Evolutionary conservation across 2,797 vertebrate species (phyloP).

Genomic region (Sarcophilus harrisii): DNA sequence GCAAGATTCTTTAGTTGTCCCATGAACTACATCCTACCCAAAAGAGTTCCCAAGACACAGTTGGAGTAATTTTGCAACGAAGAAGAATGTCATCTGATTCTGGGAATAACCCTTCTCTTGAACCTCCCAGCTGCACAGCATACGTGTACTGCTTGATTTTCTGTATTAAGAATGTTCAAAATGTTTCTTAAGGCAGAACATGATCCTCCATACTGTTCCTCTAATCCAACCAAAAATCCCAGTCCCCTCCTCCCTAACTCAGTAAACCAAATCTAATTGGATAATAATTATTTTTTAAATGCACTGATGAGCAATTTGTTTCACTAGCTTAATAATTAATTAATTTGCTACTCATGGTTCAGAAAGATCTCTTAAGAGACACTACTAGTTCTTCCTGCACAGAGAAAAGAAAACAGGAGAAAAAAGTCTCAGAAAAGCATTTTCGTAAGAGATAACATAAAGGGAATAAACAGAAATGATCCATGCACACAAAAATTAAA

Average conservation of each 20-base stretch:
- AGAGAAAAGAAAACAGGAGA: slow-evolving; percentile 58
- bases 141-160: slow-evolving; percentile 51
- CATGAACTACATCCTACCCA: slow-evolving; percentile 36
- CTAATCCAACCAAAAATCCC: slow-evolving; percentile 74
- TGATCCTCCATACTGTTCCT: slow-evolving; percentile 63
- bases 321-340: slow-evolving; percentile 79
- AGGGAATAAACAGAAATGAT: slow-evolving; percentile 35
- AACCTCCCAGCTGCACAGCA: slow-evolving; percentile 59
- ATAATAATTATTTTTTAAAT: slow-evolving; percentile 78
- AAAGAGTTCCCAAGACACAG: slow-evolving; percentile 20
- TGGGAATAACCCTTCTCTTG: slow-evolving; percentile 22
- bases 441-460: slow-evolving; percentile 52
- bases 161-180: slow-evolving; percentile 72
- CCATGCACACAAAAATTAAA: background rate
- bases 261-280: slow-evolving; percentile 80
- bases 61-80: slow-evolving; percentile 47
- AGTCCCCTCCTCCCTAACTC: slow-evolving; percentile 74
- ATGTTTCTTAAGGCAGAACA: slow-evolving; percentile 70
- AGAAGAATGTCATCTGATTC: slow-evolving; percentile 54
- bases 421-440: slow-evolving; percentile 45
- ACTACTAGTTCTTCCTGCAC: slow-evolving; percentile 63
- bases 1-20: slow-evolving; percentile 29
- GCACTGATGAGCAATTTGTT: slow-evolving; percentile 81
- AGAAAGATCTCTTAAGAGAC: slow-evolving; percentile 68
- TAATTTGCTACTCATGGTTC: slow-evolving; percentile 74